These are phyloP conservation scores for Sapajus apella DNA, from an alignment of 2,113 vertebrate species.

Conservation along the genomic window DNA sequence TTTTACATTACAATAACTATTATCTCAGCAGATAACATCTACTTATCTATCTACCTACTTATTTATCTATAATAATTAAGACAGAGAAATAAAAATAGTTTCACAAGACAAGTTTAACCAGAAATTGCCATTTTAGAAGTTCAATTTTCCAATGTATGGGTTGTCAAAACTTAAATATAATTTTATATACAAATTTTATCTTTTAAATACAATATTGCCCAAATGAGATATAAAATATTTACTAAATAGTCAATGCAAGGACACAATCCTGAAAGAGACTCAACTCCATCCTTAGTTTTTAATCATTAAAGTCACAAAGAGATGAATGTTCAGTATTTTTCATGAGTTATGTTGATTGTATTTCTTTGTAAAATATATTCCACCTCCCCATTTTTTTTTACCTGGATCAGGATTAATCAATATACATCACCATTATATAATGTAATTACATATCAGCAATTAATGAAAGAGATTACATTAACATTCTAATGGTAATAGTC, in stretches of 20 bases:
- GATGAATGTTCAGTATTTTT: neutral
- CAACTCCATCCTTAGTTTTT: neutral
- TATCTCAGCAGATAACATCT: neutral
- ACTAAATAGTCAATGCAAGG: neutral
- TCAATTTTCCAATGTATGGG: neutral
- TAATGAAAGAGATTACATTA: too few relatives aligned
- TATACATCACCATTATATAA: neutral
- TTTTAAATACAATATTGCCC: slow-evolving; percentile 4
- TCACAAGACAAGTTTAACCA: neutral
- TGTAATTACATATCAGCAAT: neutral
- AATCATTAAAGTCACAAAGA: neutral
- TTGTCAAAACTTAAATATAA: neutral
- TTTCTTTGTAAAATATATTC: neutral
- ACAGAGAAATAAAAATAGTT: neutral
- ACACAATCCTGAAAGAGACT: neutral
- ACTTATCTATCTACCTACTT: too few relatives aligned
- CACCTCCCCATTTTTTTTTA: neutral
- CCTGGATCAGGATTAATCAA: neutral
- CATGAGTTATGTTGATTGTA: neutral
- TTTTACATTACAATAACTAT: neutral
- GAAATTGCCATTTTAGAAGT: neutral
- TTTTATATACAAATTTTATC: neutral
- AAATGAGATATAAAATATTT: slow-evolving; percentile 6
- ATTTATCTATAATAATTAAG: neutral
- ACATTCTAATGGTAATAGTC: too few relatives aligned